Evolutionary conservation across 2,888 invertebrate genomes (phyloP).

Genomic region (Maniola hyperantus): DNA sequence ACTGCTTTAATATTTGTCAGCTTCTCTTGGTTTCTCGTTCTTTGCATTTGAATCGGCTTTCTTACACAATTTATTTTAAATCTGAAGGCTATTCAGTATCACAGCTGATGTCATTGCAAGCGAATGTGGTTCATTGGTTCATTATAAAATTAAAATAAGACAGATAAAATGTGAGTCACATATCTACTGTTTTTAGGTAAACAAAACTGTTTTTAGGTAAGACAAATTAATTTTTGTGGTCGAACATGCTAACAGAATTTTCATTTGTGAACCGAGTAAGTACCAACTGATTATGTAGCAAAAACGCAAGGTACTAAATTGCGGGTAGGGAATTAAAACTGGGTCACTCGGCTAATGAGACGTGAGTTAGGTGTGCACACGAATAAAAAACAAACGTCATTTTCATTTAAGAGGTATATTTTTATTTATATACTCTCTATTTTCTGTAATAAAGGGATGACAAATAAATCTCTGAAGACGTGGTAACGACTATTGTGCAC

Average conservation of each 20-base stretch:
- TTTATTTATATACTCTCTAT: too few relatives aligned
- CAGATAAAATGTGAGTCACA: conserved; percentile 8
- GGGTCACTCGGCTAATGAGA: conserved; percentile 17
- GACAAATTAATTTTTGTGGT: not conserved
- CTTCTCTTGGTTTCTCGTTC: not conserved
- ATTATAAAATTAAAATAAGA: conserved; percentile 25
- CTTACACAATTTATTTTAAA: conserved; percentile 54
- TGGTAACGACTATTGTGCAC: too few relatives aligned
- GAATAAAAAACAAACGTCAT: not conserved
- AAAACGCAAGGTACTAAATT: not conserved
- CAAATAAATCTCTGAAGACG: too few relatives aligned
- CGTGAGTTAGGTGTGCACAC: not conserved
- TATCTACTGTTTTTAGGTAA: not conserved
- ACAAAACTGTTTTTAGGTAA: not conserved
- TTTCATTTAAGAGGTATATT: too few relatives aligned
- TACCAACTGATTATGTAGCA: not conserved
- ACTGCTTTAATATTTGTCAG: not conserved
- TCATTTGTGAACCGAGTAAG: too few relatives aligned
- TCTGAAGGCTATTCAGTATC: conserved; percentile 49
- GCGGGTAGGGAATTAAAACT: conserved; percentile 16
- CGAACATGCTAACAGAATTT: not conserved
- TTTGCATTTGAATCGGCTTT: not conserved
- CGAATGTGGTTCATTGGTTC: conserved; percentile 31
- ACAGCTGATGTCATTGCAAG: conserved; percentile 52
- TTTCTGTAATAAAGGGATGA: too few relatives aligned